Evolutionary conservation across 2,113 vertebrate species (phyloP).

Genomic region (Ptychochromis oligacanthus): DNA sequence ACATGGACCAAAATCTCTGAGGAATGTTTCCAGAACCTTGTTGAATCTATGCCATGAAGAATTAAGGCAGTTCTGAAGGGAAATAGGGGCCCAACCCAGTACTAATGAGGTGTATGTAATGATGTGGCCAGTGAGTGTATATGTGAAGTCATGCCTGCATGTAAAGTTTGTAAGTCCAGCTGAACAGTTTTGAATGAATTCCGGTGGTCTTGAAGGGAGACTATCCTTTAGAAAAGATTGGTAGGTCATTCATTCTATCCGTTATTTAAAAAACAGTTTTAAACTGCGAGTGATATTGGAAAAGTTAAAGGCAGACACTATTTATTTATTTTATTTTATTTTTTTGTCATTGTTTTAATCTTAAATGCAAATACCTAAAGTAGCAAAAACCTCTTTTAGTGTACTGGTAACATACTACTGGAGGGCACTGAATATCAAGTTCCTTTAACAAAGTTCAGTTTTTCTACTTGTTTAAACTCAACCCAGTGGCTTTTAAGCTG

Average conservation of each 20-base stretch:
- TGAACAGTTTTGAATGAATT: background rate
- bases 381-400: too few species aligned
- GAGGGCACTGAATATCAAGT: background rate
- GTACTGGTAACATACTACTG: background rate
- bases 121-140: background rate
- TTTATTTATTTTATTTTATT: too few species aligned
- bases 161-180: too few species aligned
- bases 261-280: background rate
- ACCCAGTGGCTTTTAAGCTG: background rate
- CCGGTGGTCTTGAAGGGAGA: background rate
- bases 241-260: too few species aligned
- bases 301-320: background rate
- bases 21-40: too few species aligned
- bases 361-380: too few species aligned
- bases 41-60: background rate
- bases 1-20: background rate
- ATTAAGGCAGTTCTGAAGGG: background rate
- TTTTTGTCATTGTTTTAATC: too few species aligned
- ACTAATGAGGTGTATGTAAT: background rate
- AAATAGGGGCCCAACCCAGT: background rate
- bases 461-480: background rate
- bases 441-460: background rate
- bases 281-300: background rate
- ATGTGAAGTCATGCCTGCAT: background rate
- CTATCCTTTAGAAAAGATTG: background rate